phyloP scores from a whole-genome alignment of 2,797 vertebrate genomes.

The Pteropus rufus region DNA sequence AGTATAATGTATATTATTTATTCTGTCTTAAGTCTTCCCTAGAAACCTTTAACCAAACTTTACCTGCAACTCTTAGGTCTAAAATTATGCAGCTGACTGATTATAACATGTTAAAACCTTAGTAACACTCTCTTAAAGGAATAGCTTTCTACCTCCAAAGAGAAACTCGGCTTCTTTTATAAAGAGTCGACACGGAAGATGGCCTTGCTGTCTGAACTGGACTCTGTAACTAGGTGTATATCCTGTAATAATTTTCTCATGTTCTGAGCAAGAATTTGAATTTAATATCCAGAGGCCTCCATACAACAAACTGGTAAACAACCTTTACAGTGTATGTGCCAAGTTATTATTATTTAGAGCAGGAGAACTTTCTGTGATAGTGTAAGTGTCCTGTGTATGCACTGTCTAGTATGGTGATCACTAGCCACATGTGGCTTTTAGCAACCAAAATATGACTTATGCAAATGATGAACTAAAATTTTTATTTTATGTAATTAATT shows the following conservation, averaged over 20 bases:
- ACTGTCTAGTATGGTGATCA: background rate
- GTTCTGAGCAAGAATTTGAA: background rate
- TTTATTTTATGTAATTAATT: background rate
- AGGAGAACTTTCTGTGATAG: background rate
- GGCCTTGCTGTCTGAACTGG: background rate
- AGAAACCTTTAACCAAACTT: background rate
- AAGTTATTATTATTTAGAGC: background rate
- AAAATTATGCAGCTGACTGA: background rate
- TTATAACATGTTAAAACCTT: background rate
- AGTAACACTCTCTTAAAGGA: background rate
- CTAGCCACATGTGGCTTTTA: background rate
- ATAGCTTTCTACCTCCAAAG: background rate
- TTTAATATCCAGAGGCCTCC: background rate
- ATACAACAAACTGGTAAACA: background rate
- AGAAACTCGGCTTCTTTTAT: background rate
- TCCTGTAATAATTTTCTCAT: slow-evolving; percentile 1
- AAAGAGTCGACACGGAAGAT: background rate
- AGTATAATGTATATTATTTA: background rate
- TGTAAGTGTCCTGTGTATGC: background rate
- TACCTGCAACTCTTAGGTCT: background rate
- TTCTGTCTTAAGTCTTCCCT: slow-evolving; percentile 23
- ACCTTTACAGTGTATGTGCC: background rate
- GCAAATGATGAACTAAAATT: background rate
- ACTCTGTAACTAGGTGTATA: background rate
- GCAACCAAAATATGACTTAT: background rate